Percentiles rank a stretch among this genome's conserved stretches.
Evolutionary conservation across 2,888 invertebrate genomes (phyloP).

Genomic region (Cephus nigrinus): DNA sequence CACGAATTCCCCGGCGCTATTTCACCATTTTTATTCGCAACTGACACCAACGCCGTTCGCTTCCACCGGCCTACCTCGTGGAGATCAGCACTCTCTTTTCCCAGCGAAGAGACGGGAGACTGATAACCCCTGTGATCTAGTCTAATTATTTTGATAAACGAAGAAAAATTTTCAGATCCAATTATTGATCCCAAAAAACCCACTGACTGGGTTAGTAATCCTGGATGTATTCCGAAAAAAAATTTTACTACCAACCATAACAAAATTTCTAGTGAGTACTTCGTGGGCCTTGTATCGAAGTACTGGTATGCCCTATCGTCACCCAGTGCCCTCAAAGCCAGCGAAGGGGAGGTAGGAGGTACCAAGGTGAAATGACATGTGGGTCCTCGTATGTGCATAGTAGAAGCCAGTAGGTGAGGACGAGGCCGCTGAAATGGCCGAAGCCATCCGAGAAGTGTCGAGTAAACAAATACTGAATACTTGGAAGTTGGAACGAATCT

Average conservation of each 20-base stretch:
- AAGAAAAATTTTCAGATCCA: background rate
- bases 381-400: background rate
- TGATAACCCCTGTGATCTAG: slow-evolving; percentile 3
- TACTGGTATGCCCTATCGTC: background rate
- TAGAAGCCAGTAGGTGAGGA: slow-evolving; percentile 8
- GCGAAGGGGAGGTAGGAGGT: background rate
- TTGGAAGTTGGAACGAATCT: slow-evolving; percentile 49
- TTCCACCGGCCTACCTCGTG: background rate
- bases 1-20: slow-evolving; percentile 42
- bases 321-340: background rate
- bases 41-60: background rate
- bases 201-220: background rate
- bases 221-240: background rate
- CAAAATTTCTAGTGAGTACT: background rate
- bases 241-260: background rate
- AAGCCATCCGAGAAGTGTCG: slow-evolving; percentile 29
- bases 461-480: slow-evolving; percentile 46
- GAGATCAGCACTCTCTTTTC: background rate
- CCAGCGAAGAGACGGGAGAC: too few species aligned
- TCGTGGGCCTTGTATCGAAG: background rate
- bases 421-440: slow-evolving; percentile 43
- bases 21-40: slow-evolving; percentile 1
- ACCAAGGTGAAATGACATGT: background rate
- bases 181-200: background rate
- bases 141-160: slow-evolving; percentile 4